Base-by-base conservation (phyloP, 2,113 vertebrate species). In the Triplophysa rosa region DNA sequence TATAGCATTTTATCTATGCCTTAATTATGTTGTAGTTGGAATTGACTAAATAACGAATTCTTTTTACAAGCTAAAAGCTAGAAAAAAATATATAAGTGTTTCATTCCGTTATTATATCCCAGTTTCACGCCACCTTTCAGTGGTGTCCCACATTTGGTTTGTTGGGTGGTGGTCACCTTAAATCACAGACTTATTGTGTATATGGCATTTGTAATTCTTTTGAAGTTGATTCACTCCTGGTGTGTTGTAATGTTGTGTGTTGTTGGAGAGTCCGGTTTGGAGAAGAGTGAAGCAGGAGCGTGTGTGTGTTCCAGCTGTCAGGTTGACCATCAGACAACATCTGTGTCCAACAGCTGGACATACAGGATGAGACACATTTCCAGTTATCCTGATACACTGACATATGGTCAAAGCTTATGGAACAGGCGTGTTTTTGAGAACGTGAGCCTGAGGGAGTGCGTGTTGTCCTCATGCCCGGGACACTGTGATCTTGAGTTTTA, bases 311-410 rank as follows among this genome's bases (percentile, higher is more conserved):
- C 76, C 67, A 52, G 16, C 56, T 77, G 58, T 29, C 29, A 80
- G 79, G 59, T 40, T 72, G 72, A 23, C 40, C 24, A 12, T 68
- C 14, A 54, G 26, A 56, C 45, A 37, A 64, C 79, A 80, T 80
- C 82, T 84, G 79, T 47, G 59, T 69, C 52, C 45, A 64, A 49
- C 83, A 84, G 80, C 83, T 81, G 79, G 64, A 54, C 19, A 29
- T 58, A 40, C 67, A 69, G 59, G 49, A 29, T 24, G 11, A 61
- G 21, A 23, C 19, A 14, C 13, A 12, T 23, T 49, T n/a, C 24
- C 59, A 16, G 40, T 23, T 24, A 69, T 45, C 62, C 21, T 26
- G 8, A 23, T 29, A 54, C 24, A 17, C 26, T 42, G 62, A 67
- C 82, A 78, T 78, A 70, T 82, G 80, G 69, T 14, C 63, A n/a